Conservation (phyloP, 2,888 invertebrate genomes). For the Galerucella calmariensis region DNA sequence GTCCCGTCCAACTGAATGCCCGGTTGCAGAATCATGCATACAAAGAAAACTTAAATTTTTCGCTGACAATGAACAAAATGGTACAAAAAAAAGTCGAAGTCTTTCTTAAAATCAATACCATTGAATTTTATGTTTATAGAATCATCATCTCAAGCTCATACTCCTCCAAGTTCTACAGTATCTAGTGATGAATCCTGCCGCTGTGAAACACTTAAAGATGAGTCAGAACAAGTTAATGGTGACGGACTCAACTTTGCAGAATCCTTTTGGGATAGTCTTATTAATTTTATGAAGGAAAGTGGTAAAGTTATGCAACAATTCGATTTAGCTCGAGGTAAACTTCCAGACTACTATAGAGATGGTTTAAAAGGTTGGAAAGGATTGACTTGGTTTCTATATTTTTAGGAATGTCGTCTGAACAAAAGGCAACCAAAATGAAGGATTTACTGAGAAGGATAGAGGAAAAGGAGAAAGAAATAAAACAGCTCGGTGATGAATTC, state of each 20-base stretch:
- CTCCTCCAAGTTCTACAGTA: background rate
- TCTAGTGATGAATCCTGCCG: conserved; percentile 1
- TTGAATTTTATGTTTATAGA: background rate
- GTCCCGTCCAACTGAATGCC: background rate
- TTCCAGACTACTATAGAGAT: background rate
- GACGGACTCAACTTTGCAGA: background rate
- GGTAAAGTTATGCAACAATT: conserved; percentile 19
- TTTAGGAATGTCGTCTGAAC: conserved; percentile 21
- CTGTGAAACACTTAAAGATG: background rate
- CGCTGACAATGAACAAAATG: background rate
- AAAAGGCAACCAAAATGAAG: conserved; percentile 23
- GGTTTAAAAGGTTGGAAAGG: no score
- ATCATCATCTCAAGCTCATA: background rate
- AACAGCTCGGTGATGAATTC: conserved; percentile 21
- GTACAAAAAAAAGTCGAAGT: no score
- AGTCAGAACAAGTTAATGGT: background rate
- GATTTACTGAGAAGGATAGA: conserved; percentile 28
- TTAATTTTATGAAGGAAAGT: conserved; percentile 21
- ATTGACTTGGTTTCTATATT: background rate
- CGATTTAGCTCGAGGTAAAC: background rate
- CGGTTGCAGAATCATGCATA: background rate
- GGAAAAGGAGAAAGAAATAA: conserved; percentile 33
- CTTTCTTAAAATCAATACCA: no score
- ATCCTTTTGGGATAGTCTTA: conserved; percentile 19
- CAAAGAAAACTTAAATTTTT: background rate